These are phyloP conservation scores for Anabacerthia variegaticeps DNA, from an alignment of 2,797 vertebrate genomes.

Conservation along the genomic window DNA sequence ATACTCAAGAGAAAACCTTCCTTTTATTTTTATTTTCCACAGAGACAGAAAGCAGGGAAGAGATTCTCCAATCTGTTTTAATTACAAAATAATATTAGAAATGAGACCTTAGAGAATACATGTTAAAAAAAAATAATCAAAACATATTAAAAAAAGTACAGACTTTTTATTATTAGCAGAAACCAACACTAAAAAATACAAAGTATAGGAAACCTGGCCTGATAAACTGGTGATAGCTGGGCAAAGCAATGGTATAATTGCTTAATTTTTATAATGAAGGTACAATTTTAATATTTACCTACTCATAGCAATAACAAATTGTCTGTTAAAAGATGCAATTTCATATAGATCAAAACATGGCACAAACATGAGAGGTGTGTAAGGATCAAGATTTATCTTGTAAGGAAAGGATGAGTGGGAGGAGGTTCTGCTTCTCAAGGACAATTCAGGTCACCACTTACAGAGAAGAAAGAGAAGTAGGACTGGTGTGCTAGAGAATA, in stretches of 20 bases:
- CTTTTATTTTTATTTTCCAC: neutral
- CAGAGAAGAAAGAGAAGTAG: neutral
- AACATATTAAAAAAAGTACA: neutral
- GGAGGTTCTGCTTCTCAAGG: neutral
- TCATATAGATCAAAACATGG: neutral
- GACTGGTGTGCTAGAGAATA: neutral
- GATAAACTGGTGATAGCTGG: neutral
- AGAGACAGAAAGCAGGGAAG: neutral
- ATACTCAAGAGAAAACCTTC: neutral
- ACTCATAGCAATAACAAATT: neutral
- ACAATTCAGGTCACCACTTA: neutral
- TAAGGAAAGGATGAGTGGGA: neutral
- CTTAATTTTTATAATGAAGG: neutral
- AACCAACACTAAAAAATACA: neutral
- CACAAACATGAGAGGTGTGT: neutral
- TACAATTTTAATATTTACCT: neutral
- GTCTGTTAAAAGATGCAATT: neutral
- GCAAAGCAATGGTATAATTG: neutral
- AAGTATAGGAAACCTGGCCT: neutral
- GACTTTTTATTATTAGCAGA: neutral
- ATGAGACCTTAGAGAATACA: neutral
- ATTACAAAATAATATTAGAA: neutral
- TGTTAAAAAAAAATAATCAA: neutral
- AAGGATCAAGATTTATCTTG: neutral
- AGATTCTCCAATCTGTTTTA: neutral